Conservation (phyloP, 2,113 vertebrate species). For the Petrocephalus microphthalmus region DNA sequence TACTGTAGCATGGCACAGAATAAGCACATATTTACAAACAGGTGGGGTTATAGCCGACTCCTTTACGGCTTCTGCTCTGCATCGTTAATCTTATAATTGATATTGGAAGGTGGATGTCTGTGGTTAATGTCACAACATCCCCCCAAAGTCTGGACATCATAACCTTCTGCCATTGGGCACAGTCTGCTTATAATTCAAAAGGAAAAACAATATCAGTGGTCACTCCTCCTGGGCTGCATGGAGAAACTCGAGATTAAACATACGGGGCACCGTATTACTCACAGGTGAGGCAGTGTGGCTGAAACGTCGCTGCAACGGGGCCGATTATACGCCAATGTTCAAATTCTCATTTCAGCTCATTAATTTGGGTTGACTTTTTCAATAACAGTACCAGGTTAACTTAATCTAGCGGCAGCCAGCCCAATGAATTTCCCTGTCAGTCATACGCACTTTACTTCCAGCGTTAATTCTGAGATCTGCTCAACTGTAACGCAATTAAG, state of each 20-base stretch:
- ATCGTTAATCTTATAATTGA: not conserved
- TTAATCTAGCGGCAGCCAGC: constrained; percentile 59
- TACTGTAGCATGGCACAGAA: not conserved
- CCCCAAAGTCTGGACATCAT: not conserved
- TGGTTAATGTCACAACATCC: not conserved
- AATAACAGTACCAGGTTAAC: constrained; percentile 58
- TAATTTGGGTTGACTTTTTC: constrained; percentile 64
- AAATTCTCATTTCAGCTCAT: constrained; percentile 50
- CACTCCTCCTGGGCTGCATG: not conserved
- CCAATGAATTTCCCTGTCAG: constrained; percentile 63
- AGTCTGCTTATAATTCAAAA: not conserved
- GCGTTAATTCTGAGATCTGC: constrained; percentile 56
- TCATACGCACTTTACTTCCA: constrained; percentile 52
- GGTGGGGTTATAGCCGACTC: not conserved
- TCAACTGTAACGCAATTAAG: constrained; percentile 60
- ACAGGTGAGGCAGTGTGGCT: not conserved
- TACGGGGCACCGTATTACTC: not conserved
- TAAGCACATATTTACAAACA: not conserved
- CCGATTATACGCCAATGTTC: constrained; percentile 37
- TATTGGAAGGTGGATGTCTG: not conserved
- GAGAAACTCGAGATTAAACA: not conserved
- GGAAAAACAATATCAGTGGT: too few species aligned
- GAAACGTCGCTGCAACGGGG: constrained; percentile 20
- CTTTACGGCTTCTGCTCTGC: not conserved
- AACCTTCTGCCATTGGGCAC: not conserved